Conservation (phyloP, 2,113 vertebrate species). For the Trinectes maculatus region DNA sequence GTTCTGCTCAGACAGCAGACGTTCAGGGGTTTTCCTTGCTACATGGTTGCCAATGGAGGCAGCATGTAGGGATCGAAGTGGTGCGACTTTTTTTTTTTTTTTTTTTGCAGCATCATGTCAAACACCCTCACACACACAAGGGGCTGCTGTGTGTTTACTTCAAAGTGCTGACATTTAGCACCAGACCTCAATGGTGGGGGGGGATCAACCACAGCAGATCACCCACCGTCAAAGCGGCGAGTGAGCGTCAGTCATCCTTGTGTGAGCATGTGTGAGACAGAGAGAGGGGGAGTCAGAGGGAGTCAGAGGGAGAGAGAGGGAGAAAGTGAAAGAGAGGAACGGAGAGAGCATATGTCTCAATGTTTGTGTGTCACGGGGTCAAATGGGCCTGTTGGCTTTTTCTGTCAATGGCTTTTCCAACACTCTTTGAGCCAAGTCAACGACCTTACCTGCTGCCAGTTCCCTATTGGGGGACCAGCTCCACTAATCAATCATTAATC, state of each 20-base stretch:
- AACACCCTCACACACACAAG: constrained; percentile 36
- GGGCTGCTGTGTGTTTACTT: constrained; percentile 64
- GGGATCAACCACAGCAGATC: constrained; percentile 67
- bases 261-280: background rate
- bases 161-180: constrained; percentile 78
- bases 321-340: constrained; percentile 6
- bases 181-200: constrained; percentile 63
- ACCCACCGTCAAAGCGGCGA: constrained; percentile 55
- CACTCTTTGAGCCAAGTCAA: constrained; percentile 31
- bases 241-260: constrained; percentile 44
- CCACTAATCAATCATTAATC: too few relatives aligned
- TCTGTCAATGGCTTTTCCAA: constrained; percentile 19
- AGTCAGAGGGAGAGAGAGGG: background rate
- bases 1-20: background rate
- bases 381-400: constrained; percentile 15
- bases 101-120: constrained; percentile 53
- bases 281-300: background rate
- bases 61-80: constrained; percentile 34
- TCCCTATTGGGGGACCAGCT: too few relatives aligned
- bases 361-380: constrained; percentile 50
- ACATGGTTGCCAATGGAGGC: constrained; percentile 17
- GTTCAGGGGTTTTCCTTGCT: constrained; percentile 9
- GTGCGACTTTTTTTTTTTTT: constrained; percentile 49
- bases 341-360: constrained; percentile 32
- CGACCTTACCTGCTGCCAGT: constrained; percentile 26